Evolutionary conservation across 2,888 invertebrate species (phyloP).

Genomic region (Ormyrus nitidulus): DNA sequence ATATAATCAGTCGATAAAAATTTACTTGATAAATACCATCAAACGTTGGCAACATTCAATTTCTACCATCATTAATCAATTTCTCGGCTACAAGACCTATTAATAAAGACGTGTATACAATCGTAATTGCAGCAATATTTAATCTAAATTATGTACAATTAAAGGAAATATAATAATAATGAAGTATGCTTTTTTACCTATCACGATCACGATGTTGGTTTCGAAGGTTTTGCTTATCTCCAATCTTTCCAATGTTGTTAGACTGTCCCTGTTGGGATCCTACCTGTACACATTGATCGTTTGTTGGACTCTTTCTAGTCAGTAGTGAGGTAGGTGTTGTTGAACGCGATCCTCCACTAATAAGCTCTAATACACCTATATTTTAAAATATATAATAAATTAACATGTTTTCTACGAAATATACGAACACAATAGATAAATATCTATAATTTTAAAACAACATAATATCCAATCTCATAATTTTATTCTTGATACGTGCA

Average conservation of each 20-base stretch:
- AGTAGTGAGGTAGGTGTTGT: constrained; percentile 85
- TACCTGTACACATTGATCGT: constrained; percentile 89
- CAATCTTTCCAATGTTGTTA: constrained; percentile 68
- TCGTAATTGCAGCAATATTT: too few relatives aligned
- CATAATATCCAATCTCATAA: constrained; percentile 7
- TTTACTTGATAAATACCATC: too few relatives aligned
- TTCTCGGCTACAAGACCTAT: too few relatives aligned
- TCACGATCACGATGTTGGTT: constrained; percentile 72
- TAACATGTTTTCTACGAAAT: neutral
- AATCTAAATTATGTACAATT: too few relatives aligned
- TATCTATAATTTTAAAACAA: neutral
- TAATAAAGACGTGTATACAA: too few relatives aligned
- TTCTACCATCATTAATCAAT: too few relatives aligned
- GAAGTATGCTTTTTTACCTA: constrained; percentile 60
- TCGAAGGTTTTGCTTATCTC: constrained; percentile 67
- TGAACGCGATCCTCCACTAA: constrained; percentile 86
- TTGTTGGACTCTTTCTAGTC: constrained; percentile 89
- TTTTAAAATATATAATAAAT: constrained; percentile 17
- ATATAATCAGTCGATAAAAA: too few relatives aligned
- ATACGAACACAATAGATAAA: neutral
- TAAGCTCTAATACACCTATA: constrained; percentile 81
- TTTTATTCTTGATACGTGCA: neutral
- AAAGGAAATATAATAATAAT: too few relatives aligned
- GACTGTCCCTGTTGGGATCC: constrained; percentile 73
- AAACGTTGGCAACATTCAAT: too few relatives aligned